Conservation (phyloP, 2,888 invertebrate species). For the Odontocerum albicorne region DNA sequence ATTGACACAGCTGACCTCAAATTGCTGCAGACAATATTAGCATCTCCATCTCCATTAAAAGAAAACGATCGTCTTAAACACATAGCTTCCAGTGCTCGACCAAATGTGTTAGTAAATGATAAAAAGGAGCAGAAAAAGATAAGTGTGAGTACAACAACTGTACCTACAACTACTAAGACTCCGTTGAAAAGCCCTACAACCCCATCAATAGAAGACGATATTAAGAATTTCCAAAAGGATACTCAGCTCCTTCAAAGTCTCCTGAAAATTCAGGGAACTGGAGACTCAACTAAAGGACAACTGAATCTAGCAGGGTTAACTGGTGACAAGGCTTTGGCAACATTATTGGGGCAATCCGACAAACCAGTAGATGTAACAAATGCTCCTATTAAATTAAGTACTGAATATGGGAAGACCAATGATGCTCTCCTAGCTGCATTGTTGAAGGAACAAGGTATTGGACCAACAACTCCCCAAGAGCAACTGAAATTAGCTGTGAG, state of each 20-base stretch:
- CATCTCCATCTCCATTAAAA: slow-evolving; percentile 47
- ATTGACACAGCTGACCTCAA: slow-evolving; percentile 42
- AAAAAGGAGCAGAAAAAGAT: slow-evolving; percentile 44
- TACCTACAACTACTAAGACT: slow-evolving; percentile 43
- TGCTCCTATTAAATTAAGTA: slow-evolving; percentile 51
- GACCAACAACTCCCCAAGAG: slow-evolving; percentile 68
- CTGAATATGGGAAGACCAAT: slow-evolving; percentile 63
- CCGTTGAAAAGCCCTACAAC: slow-evolving; percentile 41
- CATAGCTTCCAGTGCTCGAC: slow-evolving; percentile 36
- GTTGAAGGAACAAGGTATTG: slow-evolving; percentile 71
- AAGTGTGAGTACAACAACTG: slow-evolving; percentile 43
- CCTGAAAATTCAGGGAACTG: slow-evolving; percentile 48
- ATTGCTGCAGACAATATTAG: slow-evolving; percentile 47
- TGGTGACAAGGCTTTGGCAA: slow-evolving; percentile 51
- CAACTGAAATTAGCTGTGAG: slow-evolving; percentile 61
- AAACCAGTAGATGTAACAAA: slow-evolving; percentile 52
- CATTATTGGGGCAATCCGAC: slow-evolving; percentile 47
- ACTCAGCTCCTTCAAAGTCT: slow-evolving; percentile 53
- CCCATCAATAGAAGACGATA: slow-evolving; percentile 52
- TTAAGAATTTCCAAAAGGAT: slow-evolving; percentile 55
- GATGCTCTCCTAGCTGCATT: slow-evolving; percentile 71
- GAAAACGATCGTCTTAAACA: slow-evolving; percentile 34
- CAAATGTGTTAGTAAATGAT: slow-evolving; percentile 35
- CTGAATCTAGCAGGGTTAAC: slow-evolving; percentile 49
- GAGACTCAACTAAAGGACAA: slow-evolving; percentile 54